Base-by-base conservation (phyloP, 2,797 vertebrate genomes). In the Melopsittacus undulatus region DNA sequence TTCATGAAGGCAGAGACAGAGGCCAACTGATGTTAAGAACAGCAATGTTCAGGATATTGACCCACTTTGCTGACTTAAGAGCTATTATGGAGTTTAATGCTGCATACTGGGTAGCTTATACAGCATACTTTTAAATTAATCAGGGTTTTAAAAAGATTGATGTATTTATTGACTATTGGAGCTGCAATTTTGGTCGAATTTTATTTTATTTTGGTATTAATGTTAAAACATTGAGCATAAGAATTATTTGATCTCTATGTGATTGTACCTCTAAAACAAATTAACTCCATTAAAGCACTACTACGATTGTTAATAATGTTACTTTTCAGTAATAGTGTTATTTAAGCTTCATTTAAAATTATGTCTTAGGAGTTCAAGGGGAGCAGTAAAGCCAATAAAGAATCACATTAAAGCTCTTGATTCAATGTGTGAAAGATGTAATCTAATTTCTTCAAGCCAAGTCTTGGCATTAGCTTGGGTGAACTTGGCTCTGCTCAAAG, bases 361-460 rank as follows among this genome's bases (percentile, higher is more conserved):
- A 67, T 34, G 30, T 13, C 66, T 85, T 70, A 87, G 42, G 49
- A 89, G 66, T 78, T 89, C 38, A 92, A 88, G 49, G 14, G 42
- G 61, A 93, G 69, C 24, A 86, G 76, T 20, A 94, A 87, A 92
- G 64, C 7, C 13, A 91, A 15, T 34, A 90, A 92, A 89, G 61
- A 43, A 91, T 90, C 59, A 77, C 42, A 78, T 63, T 87, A 95
- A 73, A 51, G n/a, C n/a, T 85, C 69, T 83, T 79, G 75, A 90
- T 95, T 89, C 61, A 87, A 72, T 40, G 62, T 80, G 80, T 89
- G 42, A 94, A 80, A 93, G 92, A 43, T 0, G 0, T 79, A 42
- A 96, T 77, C 79, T 91, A 87, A 75, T 74, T 68, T 84, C 93
- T 90, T 92, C 67, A 91, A 74, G 90, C 62, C 66, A 91, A 87